Evolutionary conservation across 1,140 invertebrate genomes (phyloP).

Genomic region (Zaprionus ornatus): DNA sequence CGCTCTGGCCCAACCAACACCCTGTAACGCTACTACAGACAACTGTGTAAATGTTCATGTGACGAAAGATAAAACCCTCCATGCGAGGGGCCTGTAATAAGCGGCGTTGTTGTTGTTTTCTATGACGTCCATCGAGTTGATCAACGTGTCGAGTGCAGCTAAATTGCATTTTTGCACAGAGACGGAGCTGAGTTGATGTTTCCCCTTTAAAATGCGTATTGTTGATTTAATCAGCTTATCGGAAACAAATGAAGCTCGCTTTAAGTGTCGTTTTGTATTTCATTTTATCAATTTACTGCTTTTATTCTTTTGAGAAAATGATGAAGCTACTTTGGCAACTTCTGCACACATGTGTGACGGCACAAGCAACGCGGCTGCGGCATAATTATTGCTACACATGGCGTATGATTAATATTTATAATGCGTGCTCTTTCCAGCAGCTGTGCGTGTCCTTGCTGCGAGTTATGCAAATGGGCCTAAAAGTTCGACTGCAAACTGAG

Average conservation of each 20-base stretch:
- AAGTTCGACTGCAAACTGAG: conserved; percentile 30
- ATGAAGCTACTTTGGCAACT: not conserved
- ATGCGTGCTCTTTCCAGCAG: conserved; percentile 68
- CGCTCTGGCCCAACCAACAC: not conserved
- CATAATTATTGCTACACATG: conserved; percentile 65
- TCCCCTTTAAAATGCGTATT: not conserved
- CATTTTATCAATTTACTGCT: not conserved
- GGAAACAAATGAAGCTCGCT: not conserved
- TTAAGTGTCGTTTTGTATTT: not conserved
- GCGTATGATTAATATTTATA: conserved; percentile 78
- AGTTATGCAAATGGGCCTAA: conserved; percentile 66
- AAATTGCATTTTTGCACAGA: not conserved
- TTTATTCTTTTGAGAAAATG: not conserved
- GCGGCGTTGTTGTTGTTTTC: not conserved
- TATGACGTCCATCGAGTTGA: conserved; percentile 10
- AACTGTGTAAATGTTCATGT: conserved; percentile 18
- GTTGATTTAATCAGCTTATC: not conserved
- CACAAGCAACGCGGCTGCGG: not conserved
- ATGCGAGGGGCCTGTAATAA: not conserved
- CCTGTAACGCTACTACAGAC: conserved; percentile 11
- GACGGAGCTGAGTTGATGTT: not conserved
- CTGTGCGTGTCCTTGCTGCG: conserved; percentile 57
- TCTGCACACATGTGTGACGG: not conserved
- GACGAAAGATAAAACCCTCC: not conserved
- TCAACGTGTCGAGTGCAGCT: not conserved